Conservation (phyloP, 2,888 invertebrate genomes). For the Polia nebulosa region DNA sequence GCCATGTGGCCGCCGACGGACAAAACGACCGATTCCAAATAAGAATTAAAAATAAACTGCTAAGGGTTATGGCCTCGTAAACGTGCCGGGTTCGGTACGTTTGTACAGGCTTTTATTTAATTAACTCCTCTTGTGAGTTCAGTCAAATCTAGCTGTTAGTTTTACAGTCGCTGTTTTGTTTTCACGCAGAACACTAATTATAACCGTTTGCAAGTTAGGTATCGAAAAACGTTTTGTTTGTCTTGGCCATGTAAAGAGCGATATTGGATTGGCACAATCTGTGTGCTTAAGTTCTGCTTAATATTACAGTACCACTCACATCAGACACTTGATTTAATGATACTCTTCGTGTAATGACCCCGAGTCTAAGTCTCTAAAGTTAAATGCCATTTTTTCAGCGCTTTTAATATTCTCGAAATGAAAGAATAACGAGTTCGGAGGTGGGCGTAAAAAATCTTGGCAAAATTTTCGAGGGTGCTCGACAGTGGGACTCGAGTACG, state of each 20-base stretch:
- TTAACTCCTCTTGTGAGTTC: conserved; percentile 62
- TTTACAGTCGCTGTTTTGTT: conserved; percentile 39
- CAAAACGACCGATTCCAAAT: conserved; percentile 81
- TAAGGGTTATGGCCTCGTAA: conserved; percentile 64
- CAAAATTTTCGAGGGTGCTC: conserved; percentile 63
- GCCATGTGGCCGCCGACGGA: conserved; percentile 81
- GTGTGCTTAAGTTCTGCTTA: conserved; percentile 22
- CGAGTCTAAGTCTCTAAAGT: conserved; percentile 36
- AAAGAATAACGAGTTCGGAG: conserved; percentile 62
- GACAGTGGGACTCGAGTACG: conserved; percentile 70
- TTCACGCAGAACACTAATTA: conserved; percentile 32
- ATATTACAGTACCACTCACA: conserved; percentile 11
- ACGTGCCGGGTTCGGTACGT: conserved; percentile 58
- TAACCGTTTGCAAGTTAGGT: conserved; percentile 20
- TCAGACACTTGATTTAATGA: conserved; percentile 28
- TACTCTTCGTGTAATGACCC: conserved; percentile 43
- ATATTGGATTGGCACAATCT: conserved; percentile 17
- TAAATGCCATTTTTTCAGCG: conserved; percentile 44
- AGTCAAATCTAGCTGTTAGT: conserved; percentile 55
- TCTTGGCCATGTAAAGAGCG: not conserved
- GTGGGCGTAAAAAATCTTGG: conserved; percentile 56
- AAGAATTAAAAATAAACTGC: conserved; percentile 76
- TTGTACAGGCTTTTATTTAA: conserved; percentile 60
- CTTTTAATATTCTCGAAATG: conserved; percentile 48
- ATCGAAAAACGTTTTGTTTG: conserved; percentile 25